Evolutionary conservation across 2,113 vertebrate species (phyloP).

Genomic region (Phylloscopus trochilus): DNA sequence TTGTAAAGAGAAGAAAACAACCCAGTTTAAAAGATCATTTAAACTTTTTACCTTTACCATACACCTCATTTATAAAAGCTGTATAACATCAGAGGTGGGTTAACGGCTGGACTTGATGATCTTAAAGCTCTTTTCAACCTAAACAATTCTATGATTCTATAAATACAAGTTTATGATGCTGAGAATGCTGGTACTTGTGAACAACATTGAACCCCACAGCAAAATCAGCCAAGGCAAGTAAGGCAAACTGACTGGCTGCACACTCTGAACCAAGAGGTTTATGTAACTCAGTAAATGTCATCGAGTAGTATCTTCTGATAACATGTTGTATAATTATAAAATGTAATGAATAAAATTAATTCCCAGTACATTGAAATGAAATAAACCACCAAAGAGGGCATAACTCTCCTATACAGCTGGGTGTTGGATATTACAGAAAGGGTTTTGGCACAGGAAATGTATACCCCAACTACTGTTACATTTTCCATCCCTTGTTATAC

Average conservation of each 20-base stretch:
- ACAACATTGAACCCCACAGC: not conserved
- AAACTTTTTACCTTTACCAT: not conserved
- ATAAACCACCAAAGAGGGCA: not conserved
- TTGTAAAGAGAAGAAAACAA: not conserved
- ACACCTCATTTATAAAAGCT: not conserved
- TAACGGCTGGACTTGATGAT: not conserved
- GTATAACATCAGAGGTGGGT: not conserved
- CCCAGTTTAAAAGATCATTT: not conserved
- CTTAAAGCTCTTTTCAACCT: not conserved
- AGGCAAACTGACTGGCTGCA: not conserved
- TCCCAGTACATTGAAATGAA: not conserved
- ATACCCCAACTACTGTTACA: not conserved
- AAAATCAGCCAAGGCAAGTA: not conserved
- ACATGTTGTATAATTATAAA: not conserved
- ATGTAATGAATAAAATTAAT: not conserved
- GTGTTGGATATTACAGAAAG: not conserved
- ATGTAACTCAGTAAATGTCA: not conserved
- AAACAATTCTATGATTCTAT: not conserved
- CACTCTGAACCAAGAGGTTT: not conserved
- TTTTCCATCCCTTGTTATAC: not conserved
- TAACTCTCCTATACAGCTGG: not conserved
- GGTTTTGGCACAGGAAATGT: not conserved
- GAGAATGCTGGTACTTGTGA: not conserved
- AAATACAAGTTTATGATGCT: not conserved
- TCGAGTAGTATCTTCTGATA: not conserved